phyloP scores from a whole-genome alignment of 2,888 invertebrate species.

The Germaria angustata region DNA sequence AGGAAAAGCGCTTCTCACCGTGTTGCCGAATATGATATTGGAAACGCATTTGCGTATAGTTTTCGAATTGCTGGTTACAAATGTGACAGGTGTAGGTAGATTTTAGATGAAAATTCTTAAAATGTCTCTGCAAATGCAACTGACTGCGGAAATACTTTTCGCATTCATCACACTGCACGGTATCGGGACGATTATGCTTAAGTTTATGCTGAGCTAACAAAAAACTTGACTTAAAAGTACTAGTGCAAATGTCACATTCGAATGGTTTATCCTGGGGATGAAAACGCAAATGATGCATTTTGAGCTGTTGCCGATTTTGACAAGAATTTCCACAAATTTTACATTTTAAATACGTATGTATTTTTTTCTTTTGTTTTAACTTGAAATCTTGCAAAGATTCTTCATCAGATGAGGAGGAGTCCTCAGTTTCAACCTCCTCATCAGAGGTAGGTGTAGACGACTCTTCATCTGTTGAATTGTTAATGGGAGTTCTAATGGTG shows the following conservation, averaged over 20 bases:
- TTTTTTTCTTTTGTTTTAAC: constrained; percentile 51
- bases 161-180: constrained; percentile 69
- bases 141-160: constrained; percentile 69
- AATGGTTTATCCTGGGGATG: constrained; percentile 69
- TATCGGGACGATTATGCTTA: constrained; percentile 68
- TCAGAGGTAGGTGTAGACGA: constrained; percentile 64
- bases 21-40: constrained; percentile 71
- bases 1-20: constrained; percentile 70
- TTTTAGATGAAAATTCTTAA: constrained; percentile 70
- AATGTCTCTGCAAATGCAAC: constrained; percentile 69
- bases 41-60: constrained; percentile 70
- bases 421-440: constrained; percentile 62
- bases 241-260: constrained; percentile 67
- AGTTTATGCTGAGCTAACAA: constrained; percentile 67
- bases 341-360: constrained; percentile 61
- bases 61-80: constrained; percentile 70
- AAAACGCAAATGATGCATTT: constrained; percentile 62
- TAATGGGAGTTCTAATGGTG: constrained; percentile 31
- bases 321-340: constrained; percentile 66
- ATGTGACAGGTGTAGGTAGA: constrained; percentile 70
- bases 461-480: constrained; percentile 61
- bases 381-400: constrained; percentile 50
- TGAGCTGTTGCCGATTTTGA: constrained; percentile 63
- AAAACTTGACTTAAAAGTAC: constrained; percentile 67
- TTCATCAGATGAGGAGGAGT: constrained; percentile 54